These are phyloP conservation scores for Probosciger aterrimus DNA, from an alignment of 2,113 vertebrate genomes.

Conservation along the genomic window DNA sequence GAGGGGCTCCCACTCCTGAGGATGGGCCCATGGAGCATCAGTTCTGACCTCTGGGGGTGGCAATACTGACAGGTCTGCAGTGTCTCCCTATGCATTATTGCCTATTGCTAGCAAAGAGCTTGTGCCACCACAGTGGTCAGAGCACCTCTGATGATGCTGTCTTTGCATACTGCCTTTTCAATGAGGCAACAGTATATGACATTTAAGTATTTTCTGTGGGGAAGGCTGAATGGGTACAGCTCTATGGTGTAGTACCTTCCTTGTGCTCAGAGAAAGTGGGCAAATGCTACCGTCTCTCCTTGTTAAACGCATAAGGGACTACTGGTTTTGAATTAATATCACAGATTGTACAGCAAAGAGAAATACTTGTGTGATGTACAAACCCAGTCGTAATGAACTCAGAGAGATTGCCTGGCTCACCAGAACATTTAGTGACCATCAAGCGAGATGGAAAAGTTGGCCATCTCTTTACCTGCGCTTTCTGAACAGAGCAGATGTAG, in stretches of 20 bases:
- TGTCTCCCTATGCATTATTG: neutral
- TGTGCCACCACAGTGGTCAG: fast-evolving
- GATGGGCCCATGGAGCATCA: neutral
- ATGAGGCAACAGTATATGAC: neutral
- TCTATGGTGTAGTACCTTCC: neutral
- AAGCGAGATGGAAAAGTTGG: neutral
- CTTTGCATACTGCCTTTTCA: neutral
- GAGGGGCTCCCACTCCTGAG: neutral
- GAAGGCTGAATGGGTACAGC: neutral
- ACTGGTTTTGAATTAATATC: neutral
- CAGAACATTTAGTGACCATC: neutral
- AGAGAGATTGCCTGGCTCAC: neutral
- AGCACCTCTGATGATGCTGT: neutral
- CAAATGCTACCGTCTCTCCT: neutral
- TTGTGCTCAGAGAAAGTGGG: neutral
- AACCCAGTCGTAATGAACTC: neutral
- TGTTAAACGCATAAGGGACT: neutral
- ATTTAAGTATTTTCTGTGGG: neutral
- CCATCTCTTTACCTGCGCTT: neutral
- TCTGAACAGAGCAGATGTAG: neutral
- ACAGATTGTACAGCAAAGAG: neutral
- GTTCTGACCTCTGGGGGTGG: neutral
- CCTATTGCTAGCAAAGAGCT: neutral
- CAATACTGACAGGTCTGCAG: neutral
- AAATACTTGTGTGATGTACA: neutral